Base-by-base conservation (phyloP, 2,888 invertebrate species). In the Hyposoter didymator region DNA sequence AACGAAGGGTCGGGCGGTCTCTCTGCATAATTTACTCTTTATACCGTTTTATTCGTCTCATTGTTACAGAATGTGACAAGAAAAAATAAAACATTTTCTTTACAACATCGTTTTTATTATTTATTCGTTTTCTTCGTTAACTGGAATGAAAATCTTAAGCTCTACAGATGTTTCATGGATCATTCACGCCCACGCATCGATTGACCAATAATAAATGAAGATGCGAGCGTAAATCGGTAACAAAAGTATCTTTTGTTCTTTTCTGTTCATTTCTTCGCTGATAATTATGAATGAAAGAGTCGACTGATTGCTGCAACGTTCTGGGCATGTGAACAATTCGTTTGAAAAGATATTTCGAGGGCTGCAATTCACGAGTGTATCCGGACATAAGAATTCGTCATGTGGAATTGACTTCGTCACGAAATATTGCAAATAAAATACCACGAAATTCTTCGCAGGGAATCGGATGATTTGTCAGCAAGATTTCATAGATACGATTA, bases 121-220 rank as follows among this genome's bases (percentile, higher is more conserved):
- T 67, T 43, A 59, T 28, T 52, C 10, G 19, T 59, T 59, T 59
- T 49, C 10, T 59, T 80, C 19, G 47, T 80, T 67, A 84, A 89
- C 80, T 89, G 89, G 90, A 91, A 91, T 91, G 89, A 88, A 90
- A 89, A 89, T 81, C 86, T 84, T 88, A 87, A 70, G 69, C 73
- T 64, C 84, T 88, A 87, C 81, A 86, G 82, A 86, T 79, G 83
- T 85, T 87, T 88, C 72, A 78, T 84, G 80, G 78, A 80, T 76
- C 69, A 76, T 19, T 59, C 55, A 64, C 47, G 43, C 43, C 17
- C 49, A 35, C 78, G 12, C 62, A 28, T 22, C 59, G 49, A 59
- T 47, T 28, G 75, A 28, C 32, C 59, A 52, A 55, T 66, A 73
- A 69, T 66, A 66, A 66, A 64, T n/a, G 47, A 52, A 59, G 59